Evolutionary conservation across 2,888 invertebrate species (phyloP), one percentile per base, ranked within the genome.

Genomic region (Petrophora chlorosata): DNA sequence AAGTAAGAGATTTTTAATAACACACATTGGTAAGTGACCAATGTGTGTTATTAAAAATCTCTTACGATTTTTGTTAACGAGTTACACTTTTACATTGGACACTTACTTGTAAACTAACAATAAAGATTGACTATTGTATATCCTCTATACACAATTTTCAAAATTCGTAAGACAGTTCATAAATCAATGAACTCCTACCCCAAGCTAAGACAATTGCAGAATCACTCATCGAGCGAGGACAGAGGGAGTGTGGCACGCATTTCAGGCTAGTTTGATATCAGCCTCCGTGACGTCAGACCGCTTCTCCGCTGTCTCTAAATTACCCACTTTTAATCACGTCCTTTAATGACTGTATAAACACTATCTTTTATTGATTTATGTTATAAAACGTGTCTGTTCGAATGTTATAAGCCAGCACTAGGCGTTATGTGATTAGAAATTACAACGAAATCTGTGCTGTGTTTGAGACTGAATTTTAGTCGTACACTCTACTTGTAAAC

Each of bases 251-350:
- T 80, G 79, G 83, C 81, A 85, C 86, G 84, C 85, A 83, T 85
- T 82, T 84, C 88, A 78, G 81, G 78, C 85, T 89, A 90, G 89
- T 90, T 86, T 85, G 85, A 81, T 85, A 85, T 79, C 87, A 79
- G 86, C 85, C 63, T 67, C 70, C 85, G 87, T 79, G 84, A 84
- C 85, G 85, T 83, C 88, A 79, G 64, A 82, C 77, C 79, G 82
- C 70, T 71, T 63, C 67, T 63, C 60, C 69, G 77, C 65, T 63
- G 67, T 49, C 70, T 64, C 61, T 71, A 60, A 67, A 69, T 74
- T 68, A 59, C 46, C 51, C 64, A 73, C 76, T 78, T 79, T 60
- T 59, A 56, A 61, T 62, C 50, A 49, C 61, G 61, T 33, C 49
- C 28, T 45, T 46, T 29, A 44, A 34, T 26, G 5, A 22, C 29